Evolutionary conservation across 2,113 vertebrate species (phyloP).

Genomic region (Salvelinus namaycush): DNA sequence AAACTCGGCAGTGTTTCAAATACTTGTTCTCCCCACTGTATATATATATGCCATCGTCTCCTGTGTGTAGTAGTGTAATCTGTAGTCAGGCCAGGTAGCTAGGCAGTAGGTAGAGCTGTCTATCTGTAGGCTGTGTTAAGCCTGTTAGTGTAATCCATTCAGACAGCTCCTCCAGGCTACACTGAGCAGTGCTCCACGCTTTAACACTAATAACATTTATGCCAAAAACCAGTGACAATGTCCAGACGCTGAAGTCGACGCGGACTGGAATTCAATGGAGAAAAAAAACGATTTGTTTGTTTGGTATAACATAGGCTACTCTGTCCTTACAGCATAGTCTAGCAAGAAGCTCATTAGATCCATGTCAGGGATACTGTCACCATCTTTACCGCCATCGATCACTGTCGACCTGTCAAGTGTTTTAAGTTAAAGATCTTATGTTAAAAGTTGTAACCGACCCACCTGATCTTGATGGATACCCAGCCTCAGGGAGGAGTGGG

Average conservation of each 20-base stretch:
- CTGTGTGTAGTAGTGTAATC: neutral
- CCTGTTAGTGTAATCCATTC: slow-evolving; percentile 63
- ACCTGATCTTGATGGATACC: slow-evolving; percentile 6
- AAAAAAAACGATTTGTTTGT: no score
- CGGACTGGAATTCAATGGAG: neutral
- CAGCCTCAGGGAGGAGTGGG: neutral
- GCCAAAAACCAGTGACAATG: neutral
- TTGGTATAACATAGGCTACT: no score
- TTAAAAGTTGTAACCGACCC: no score
- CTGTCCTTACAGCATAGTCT: no score
- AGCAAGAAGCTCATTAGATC: no score
- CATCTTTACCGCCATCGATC: no score
- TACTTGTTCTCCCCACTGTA: no score
- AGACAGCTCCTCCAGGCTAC: slow-evolving; percentile 48
- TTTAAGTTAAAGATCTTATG: neutral
- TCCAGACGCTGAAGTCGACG: neutral
- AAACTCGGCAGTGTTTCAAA: no score
- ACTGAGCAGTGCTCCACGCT: slow-evolving; percentile 1
- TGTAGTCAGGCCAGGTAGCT: neutral
- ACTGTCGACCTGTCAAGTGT: neutral
- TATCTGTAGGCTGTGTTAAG: slow-evolving; percentile 33
- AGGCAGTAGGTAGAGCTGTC: neutral
- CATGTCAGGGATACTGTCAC: no score
- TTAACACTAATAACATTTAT: neutral
- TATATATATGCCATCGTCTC: slow-evolving; percentile 2